Base-by-base conservation (phyloP, 2,797 vertebrate genomes). In the Yasuhikotakia modesta region DNA sequence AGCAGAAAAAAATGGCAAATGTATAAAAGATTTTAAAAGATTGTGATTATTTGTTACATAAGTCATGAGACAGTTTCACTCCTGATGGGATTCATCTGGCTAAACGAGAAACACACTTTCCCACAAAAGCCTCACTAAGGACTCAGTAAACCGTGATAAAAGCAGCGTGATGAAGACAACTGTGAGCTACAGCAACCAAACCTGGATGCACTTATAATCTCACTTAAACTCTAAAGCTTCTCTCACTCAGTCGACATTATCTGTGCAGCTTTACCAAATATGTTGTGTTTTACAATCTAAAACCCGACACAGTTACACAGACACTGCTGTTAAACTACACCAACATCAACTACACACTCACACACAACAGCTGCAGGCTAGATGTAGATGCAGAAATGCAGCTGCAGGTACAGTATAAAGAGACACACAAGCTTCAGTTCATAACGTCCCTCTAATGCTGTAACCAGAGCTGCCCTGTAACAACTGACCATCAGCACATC, bases 81-180 rank as follows among this genome's bases (percentile, higher is more conserved):
- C 57, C 68, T 63, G 22, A 76, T 43, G 52, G 55, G 27, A 71
- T 71, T 30, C 39, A 63, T 27, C 24, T 16, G 24, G 21, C 16
- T 10, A 24, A 52, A 61, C 27, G 45, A n/a, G 19, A 63, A 46
- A 43, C 14, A 45, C 46, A 19, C n/a, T 22, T 66, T 80, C 65
- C 43, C 19, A 17, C 45, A 68, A 48, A 65, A 50, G n/a, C 46
- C 14, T 16, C 43, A 45, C 71, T 69, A 70, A 79, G 68, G n/a
- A 68, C 55, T 21, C 55, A 76, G 39, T 73, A 55, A 76, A 52
- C 13, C 13, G 16, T 58, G 16, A 64, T 46, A 63, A 13, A 64
- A 63, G 27, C 71, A 16, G 13, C 12, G 14, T 72, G 79, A 81
- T 68, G 46, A 81, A 48, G 45, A 63, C 58, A 30, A 27, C 57